Conservation (phyloP, 2,113 vertebrate species). For the Spermophilus dauricus region DNA sequence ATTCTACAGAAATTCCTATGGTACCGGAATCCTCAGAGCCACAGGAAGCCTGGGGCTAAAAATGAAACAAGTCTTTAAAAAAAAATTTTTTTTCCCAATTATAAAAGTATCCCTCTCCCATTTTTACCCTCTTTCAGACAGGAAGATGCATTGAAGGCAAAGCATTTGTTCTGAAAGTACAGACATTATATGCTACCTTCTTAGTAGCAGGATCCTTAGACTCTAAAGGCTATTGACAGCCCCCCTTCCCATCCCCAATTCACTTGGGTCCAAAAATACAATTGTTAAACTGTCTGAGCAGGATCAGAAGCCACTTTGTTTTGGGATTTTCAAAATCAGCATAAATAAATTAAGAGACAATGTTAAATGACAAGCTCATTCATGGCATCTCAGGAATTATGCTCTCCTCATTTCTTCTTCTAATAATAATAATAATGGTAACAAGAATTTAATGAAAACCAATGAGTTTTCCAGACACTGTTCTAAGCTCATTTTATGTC, state of each 20-base stretch:
- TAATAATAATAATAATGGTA: not conserved
- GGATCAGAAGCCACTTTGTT: not conserved
- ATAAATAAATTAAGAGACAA: not conserved
- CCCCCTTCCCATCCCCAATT: not conserved
- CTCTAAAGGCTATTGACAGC: not conserved
- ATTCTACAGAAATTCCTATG: not conserved
- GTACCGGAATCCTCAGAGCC: not conserved
- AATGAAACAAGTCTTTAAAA: not conserved
- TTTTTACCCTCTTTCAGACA: not conserved
- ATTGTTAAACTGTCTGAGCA: not conserved
- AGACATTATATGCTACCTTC: not conserved
- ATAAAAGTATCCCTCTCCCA: not conserved
- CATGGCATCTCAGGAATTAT: not conserved
- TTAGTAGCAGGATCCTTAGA: not conserved
- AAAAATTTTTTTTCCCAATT: not conserved
- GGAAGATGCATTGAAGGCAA: not conserved
- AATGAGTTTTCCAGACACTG: not conserved
- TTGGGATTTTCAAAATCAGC: not conserved
- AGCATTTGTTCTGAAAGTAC: not conserved
- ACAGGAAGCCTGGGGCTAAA: not conserved
- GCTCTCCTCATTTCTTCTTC: not conserved
- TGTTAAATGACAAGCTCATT: not conserved
- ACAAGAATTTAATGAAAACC: constrained; percentile 52
- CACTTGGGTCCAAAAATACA: not conserved
- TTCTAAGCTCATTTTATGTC: constrained; percentile 45